Evolutionary conservation across 2,113 vertebrate species (phyloP).

Genomic region (Naja naja): DNA sequence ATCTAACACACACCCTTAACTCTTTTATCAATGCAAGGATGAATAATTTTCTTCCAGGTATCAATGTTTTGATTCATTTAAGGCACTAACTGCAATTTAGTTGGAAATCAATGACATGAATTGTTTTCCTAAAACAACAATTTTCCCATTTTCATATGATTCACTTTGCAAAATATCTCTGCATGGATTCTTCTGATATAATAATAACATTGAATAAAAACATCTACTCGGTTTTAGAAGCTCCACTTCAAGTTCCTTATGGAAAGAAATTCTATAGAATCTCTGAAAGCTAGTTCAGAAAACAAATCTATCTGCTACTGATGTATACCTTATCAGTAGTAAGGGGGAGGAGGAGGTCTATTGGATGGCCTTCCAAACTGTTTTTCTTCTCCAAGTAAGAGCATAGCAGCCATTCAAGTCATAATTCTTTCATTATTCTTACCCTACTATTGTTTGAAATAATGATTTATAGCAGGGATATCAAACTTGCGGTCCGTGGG

Average conservation of each 20-base stretch:
- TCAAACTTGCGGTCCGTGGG: no score
- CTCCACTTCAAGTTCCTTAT: not conserved
- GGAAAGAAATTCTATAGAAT: not conserved
- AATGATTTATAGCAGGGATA: not conserved
- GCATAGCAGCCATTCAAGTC: not conserved
- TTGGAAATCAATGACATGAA: not conserved
- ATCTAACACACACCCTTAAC: not conserved
- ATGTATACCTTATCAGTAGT: not conserved
- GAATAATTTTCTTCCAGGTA: not conserved
- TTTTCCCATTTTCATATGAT: not conserved
- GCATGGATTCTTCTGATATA: not conserved
- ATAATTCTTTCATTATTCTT: not conserved
- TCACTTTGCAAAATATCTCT: not conserved
- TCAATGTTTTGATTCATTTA: not conserved
- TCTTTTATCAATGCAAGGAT: not conserved
- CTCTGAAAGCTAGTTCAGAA: not conserved
- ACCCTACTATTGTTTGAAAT: not conserved
- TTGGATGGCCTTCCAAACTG: not conserved
- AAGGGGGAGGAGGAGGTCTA: not conserved
- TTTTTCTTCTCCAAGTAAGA: not conserved
- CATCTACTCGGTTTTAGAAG: not conserved
- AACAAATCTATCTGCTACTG: not conserved
- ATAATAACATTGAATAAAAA: not conserved
- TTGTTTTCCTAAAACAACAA: not conserved
- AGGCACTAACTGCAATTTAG: not conserved